Base-by-base conservation (phyloP, 2,888 invertebrate genomes). In the Odontothrips loti region DNA sequence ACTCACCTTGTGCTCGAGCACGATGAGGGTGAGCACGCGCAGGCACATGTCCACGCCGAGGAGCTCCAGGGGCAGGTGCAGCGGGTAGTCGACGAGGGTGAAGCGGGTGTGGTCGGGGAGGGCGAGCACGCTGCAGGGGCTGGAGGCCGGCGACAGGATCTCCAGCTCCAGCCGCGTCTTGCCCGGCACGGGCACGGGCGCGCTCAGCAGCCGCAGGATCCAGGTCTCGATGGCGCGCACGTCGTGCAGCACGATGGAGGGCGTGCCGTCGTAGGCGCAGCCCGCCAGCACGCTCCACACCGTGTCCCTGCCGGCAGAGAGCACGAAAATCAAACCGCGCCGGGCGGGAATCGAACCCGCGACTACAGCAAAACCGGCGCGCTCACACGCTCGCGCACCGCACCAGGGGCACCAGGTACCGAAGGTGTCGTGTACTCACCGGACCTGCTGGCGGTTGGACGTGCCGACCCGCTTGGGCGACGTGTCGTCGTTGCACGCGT, bases 81-180 rank as follows among this genome's bases (percentile, higher is more conserved):
- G 90, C 0, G 99, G 99, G 87, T 99, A 99, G 89, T 99, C 99
- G 48, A 99, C 96, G 84, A 99, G 90, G 75, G 96, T 92, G 88
- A 99, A 99, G 84, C 99, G 91, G 29, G 99, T 99, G 87, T 99
- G 98, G 88, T 99, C 99, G 20, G 98, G 98, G 84, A 98, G 89
- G 79, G 98, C 98, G 88, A 99, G 99, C 83, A 96, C 90, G 82
- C 99, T 84, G 84, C 85, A 91, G 90, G 68, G 92, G 91, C 82
- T 97, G 92, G 82, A 99, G 89, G 85, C 99, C 98, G 99, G 99
- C 99, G 97, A 99, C 89, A 99, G 99, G 84, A 99, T 96, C 68
- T 75, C 68, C 27, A 84, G 84, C 85, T 91, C 90, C 63, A 92
- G 91, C 87, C 95, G 92, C 17, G 99, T 99, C 89, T 97, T 97